Evolutionary conservation across 2,888 invertebrate genomes (phyloP), one percentile per base, ranked within the genome.

Genomic region (Meloe dianella): DNA sequence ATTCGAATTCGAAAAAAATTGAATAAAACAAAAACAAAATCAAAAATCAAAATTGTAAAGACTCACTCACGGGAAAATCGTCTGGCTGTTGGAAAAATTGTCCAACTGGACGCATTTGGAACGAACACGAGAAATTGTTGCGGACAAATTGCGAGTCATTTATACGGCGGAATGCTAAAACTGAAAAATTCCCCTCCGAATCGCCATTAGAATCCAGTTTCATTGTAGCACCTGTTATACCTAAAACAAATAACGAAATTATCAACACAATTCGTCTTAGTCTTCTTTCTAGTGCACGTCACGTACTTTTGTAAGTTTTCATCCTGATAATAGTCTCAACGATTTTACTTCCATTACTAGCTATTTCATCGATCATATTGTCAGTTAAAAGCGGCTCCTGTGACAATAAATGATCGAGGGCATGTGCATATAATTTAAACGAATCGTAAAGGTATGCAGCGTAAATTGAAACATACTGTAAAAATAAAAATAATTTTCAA

Each of bases 181-280:
- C 93, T 0, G 98, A 96, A 85, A 96, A 98, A 84, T 98, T 98
- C 9, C 97, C 98, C 83, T 97, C 96, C 0, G 97, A 97, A 83
- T 98, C 97, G 2, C 97, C 98, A 75, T 93, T 90, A 75, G 91
- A 88, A 85, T 98, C 97, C 73, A 98, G 88, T 74, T 93, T 93
- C 78, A 98, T 96, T 69, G 92, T 92, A 80, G 96, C 93, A 20
- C 98, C 98, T 63, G 96, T 94, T 77, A 98, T 91, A 89, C 98
- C 97, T 97, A 63, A 17, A 63, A 57, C 57, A 63, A 68, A 57
- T 61, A 63, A 65, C 41, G 66, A 63, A 27, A 56, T 57, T 32
- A 14, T 8, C 7, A 9, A 20, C 8, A 7, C 30, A 51, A 63
- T 32, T n/a, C n/a, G n/a, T n/a, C n/a, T n/a, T n/a, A n/a, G n/a